phyloP scores from a whole-genome alignment of 2,888 invertebrate genomes.

The Erannis defoliaria region DNA sequence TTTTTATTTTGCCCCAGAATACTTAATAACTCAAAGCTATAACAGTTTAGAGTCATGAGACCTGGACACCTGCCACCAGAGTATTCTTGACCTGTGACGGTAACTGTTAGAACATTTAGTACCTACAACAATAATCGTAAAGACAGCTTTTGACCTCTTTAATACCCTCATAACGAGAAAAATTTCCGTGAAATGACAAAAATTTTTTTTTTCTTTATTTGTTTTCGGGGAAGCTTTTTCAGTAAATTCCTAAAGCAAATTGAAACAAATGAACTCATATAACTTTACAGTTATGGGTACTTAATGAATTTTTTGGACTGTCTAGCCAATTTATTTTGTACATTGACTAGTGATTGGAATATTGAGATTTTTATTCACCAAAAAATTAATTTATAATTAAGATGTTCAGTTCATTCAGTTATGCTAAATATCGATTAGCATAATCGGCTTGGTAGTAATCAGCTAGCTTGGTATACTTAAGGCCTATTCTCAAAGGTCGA shows the following conservation, averaged over 20 bases:
- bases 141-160: slow-evolving; percentile 5
- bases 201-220: background rate
- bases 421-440: too few species aligned
- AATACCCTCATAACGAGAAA: background rate
- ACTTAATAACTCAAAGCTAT: slow-evolving; percentile 17
- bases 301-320: too few species aligned
- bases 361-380: too few species aligned
- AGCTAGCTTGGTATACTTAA: too few species aligned
- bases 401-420: too few species aligned
- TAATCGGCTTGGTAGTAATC: too few species aligned
- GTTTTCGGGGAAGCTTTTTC: background rate
- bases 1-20: slow-evolving; percentile 7
- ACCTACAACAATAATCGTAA: slow-evolving; percentile 29
- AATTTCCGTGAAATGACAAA: background rate
- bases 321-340: too few species aligned
- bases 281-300: background rate
- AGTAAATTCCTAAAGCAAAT: background rate
- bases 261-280: background rate
- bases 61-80: slow-evolving; percentile 13
- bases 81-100: slow-evolving; percentile 7
- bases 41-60: slow-evolving; percentile 33
- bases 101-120: slow-evolving; percentile 26
- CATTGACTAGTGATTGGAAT: too few species aligned
- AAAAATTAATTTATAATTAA: too few species aligned
- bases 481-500: too few species aligned